A percentile compares a stretch with the other conserved stretches of the same genome.
Conservation (phyloP, 2,888 invertebrate species). For the Aethes cnicana region DNA sequence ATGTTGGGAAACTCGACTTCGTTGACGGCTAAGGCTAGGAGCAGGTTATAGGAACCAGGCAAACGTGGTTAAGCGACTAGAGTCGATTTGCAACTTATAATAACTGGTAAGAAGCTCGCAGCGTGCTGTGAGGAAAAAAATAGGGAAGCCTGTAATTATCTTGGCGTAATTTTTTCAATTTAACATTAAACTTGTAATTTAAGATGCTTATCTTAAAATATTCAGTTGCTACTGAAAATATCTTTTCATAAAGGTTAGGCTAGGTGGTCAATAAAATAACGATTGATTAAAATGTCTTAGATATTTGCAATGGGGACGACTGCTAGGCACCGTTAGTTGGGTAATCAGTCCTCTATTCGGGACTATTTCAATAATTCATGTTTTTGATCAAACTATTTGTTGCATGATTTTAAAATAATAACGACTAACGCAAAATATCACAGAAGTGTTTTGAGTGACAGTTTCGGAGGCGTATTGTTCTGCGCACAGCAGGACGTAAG, state of each 20-base stretch:
- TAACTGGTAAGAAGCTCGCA: conserved; percentile 7
- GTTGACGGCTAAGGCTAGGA: not conserved
- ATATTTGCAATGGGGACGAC: too few relatives aligned
- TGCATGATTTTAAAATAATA: too few relatives aligned
- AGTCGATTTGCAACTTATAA: not conserved
- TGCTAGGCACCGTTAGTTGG: too few relatives aligned
- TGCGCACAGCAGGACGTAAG: conserved; percentile 50
- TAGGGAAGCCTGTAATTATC: not conserved
- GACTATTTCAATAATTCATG: too few relatives aligned
- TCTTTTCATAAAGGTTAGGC: too few relatives aligned
- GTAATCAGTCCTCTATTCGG: too few relatives aligned
- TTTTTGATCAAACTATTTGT: too few relatives aligned
- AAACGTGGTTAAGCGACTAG: not conserved
- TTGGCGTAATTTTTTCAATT: conserved; percentile 5
- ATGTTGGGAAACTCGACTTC: not conserved
- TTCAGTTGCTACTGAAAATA: too few relatives aligned
- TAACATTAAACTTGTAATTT: not conserved
- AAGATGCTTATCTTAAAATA: not conserved
- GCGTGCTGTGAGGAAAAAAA: conserved; percentile 4
- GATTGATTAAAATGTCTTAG: too few relatives aligned
- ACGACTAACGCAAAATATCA: conserved; percentile 2
- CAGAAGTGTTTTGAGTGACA: conserved; percentile 27
- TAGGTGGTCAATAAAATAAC: too few relatives aligned
- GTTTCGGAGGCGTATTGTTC: conserved; percentile 34
- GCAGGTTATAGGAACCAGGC: conserved; percentile 8